A percentile compares a stretch with the other conserved stretches of the same genome.
Evolutionary conservation across 2,113 vertebrate species (phyloP).

Genomic region (Paratilapia polleni): DNA sequence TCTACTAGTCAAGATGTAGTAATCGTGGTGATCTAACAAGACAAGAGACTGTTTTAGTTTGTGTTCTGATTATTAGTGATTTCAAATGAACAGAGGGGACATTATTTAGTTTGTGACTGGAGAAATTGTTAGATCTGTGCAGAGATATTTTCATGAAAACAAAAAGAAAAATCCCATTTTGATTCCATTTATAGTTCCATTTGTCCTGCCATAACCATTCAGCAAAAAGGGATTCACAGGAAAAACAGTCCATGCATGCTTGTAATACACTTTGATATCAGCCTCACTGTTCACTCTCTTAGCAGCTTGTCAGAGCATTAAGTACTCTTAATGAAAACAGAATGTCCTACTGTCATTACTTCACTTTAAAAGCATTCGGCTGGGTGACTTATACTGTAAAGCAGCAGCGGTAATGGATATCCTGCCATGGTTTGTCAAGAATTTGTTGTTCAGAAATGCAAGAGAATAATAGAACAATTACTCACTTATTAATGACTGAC

Average conservation of each 20-base stretch:
- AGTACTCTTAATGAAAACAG: slow-evolving; percentile 6
- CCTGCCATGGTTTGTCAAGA: background rate
- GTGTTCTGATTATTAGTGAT: background rate
- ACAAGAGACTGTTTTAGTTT: background rate
- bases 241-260: background rate
- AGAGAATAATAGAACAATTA: background rate
- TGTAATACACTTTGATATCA: background rate
- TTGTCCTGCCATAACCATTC: background rate
- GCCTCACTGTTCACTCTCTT: background rate
- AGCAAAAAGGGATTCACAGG: background rate
- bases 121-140: background rate
- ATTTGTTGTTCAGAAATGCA: background rate
- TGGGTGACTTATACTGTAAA: background rate
- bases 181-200: slow-evolving; percentile 1
- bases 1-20: background rate
- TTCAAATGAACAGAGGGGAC: background rate
- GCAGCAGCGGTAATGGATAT: background rate
- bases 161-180: background rate
- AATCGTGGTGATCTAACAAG: background rate
- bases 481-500: background rate
- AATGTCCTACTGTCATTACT: background rate
- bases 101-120: background rate
- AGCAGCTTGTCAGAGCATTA: slow-evolving; percentile 2
- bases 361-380: background rate
- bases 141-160: background rate